Evolutionary conservation across 2,113 vertebrate genomes (phyloP).

Genomic region (Hypomesus transpacificus): DNA sequence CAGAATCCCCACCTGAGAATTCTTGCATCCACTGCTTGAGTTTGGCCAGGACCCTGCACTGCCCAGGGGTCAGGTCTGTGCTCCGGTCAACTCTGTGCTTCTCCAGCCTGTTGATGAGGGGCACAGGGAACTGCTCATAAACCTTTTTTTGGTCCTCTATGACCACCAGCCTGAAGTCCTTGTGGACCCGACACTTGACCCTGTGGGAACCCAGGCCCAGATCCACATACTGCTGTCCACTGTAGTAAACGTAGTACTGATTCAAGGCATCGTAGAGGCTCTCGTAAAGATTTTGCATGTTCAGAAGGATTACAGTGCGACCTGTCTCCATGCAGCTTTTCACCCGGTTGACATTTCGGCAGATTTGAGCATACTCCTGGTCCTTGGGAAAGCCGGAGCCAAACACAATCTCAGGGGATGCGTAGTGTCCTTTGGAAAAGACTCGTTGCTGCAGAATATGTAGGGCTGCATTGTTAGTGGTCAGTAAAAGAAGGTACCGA

Average conservation of each 20-base stretch:
- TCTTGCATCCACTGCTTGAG: slow-evolving; percentile 64
- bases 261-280: slow-evolving; percentile 78
- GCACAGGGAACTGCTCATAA: slow-evolving; percentile 73
- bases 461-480: slow-evolving; percentile 75
- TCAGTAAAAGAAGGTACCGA: slow-evolving; percentile 76
- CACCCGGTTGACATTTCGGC: slow-evolving; percentile 73
- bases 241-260: slow-evolving; percentile 75
- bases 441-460: slow-evolving; percentile 69
- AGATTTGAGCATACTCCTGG: slow-evolving; percentile 76
- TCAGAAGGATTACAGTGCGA: slow-evolving; percentile 73
- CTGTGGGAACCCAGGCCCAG: slow-evolving; percentile 77
- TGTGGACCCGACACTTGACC: slow-evolving; percentile 75
- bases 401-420: slow-evolving; percentile 72
- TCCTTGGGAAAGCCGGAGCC: slow-evolving; percentile 80
- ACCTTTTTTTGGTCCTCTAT: slow-evolving; percentile 77
- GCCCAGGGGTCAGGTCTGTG: slow-evolving; percentile 66
- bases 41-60: slow-evolving; percentile 57
- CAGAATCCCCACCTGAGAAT: slow-evolving; percentile 37
- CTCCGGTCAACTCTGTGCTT: slow-evolving; percentile 76
- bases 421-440: slow-evolving; percentile 55
- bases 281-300: slow-evolving; percentile 78
- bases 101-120: slow-evolving; percentile 76
- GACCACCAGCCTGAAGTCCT: slow-evolving; percentile 71
- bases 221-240: slow-evolving; percentile 74
- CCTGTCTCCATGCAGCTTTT: slow-evolving; percentile 80